Conservation (phyloP, 1,140 invertebrate genomes). For the Tribolium madens region DNA sequence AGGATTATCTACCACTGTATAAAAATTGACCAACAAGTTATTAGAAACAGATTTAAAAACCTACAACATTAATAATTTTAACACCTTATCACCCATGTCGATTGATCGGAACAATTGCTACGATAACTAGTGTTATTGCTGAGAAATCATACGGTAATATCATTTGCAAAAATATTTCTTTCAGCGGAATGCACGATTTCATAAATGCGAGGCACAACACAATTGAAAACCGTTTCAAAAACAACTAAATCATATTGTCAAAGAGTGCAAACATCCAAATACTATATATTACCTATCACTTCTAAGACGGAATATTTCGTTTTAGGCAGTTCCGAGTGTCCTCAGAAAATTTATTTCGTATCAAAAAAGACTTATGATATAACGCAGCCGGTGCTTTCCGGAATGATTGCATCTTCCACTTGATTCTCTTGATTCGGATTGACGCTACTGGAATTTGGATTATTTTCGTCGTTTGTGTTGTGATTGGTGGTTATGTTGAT, state of each 20-base stretch:
- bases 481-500: slow-evolving; percentile 4
- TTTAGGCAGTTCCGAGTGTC: slow-evolving; percentile 10
- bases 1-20: slow-evolving; percentile 39
- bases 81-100: slow-evolving; percentile 29
- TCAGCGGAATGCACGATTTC: slow-evolving; percentile 8
- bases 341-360: slow-evolving; percentile 16
- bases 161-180: slow-evolving; percentile 26
- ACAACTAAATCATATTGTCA: not conserved
- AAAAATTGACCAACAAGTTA: slow-evolving; percentile 40
- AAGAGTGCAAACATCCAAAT: not conserved
- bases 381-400: slow-evolving; percentile 58
- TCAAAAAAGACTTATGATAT: slow-evolving; percentile 52
- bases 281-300: slow-evolving; percentile 26
- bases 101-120: slow-evolving; percentile 7
- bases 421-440: slow-evolving; percentile 22
- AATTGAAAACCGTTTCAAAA: slow-evolving; percentile 12
- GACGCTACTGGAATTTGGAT: slow-evolving; percentile 5
- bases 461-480: slow-evolving; percentile 8
- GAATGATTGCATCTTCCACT: slow-evolving; percentile 49
- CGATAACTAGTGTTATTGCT: slow-evolving; percentile 33
- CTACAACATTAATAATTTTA: slow-evolving; percentile 31
- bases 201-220: slow-evolving; percentile 43
- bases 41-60: slow-evolving; percentile 35
- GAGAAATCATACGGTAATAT: slow-evolving; percentile 23
- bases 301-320: slow-evolving; percentile 17